Conservation (phyloP, 1,140 invertebrate genomes). For the Planococcus citri region DNA sequence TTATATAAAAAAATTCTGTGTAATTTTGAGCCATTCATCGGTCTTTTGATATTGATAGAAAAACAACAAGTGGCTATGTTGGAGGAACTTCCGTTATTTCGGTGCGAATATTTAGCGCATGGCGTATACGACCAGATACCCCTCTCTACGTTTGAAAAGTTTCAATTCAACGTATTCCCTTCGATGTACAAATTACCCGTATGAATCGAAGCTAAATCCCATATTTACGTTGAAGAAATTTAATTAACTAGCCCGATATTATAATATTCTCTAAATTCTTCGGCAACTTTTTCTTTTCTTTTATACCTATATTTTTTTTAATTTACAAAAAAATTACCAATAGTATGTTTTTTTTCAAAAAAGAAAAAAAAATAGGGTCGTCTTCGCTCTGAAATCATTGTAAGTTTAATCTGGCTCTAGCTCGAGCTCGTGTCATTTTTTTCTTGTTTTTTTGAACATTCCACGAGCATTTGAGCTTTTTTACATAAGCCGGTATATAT, state of each 20-base stretch:
- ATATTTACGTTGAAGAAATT: neutral
- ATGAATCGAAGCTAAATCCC: neutral
- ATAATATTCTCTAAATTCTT: neutral
- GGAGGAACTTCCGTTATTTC: neutral
- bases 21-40: neutral
- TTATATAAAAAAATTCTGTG: neutral
- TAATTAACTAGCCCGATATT: neutral
- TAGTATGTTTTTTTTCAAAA: too few relatives aligned
- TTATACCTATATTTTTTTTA: too few relatives aligned
- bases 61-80: neutral
- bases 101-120: neutral
- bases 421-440: too few relatives aligned
- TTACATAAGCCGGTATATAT: too few relatives aligned
- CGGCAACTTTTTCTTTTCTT: too few relatives aligned
- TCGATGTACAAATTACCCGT: neutral
- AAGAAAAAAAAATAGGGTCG: too few relatives aligned
- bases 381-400: too few relatives aligned
- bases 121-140: neutral
- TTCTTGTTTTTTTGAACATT: too few relatives aligned
- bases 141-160: neutral
- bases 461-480: too few relatives aligned
- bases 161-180: neutral
- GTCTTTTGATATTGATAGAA: neutral
- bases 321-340: too few relatives aligned
- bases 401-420: too few relatives aligned